Base-by-base conservation (phyloP, 2,113 vertebrate species). In the Orycteropus afer region DNA sequence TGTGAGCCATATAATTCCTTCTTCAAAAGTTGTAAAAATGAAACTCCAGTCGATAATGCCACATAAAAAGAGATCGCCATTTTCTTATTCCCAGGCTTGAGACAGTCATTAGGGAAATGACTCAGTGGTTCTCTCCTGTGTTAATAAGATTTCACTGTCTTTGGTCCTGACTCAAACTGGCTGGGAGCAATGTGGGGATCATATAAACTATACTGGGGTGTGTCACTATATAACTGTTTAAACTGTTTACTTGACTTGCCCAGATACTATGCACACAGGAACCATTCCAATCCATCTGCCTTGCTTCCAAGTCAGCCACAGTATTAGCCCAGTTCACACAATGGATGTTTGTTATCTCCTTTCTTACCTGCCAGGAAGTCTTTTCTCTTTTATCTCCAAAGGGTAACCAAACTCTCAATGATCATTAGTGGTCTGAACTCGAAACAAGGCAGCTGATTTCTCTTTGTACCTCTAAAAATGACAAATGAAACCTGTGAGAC, bases 41-140 rank as follows among this genome's bases (percentile, higher is more conserved):
- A 80, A 42, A 63, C n/a, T 85, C 32, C 29, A 71, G 87, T 20
- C 61, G 73, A 55, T 65, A 93, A 80, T 18, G 40, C 1, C 10
- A 74, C 81, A 83, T 93, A 22, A 88, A 92, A 85, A 57, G 63
- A 83, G 7, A 7, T 20, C 1, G 0, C 20, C 47, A 61, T 74
- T 83, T 79, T 92, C 63, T 83, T 63, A 13, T 77, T 49, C 87
- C 59, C 29, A 6, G 63, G 27, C 34, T 55, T 27, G 69, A 95
- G 40, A 49, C 90, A 67, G 69, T 45, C 82, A 71, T 91, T 71
- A 84, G 82, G 61, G 86, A 86, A 88, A 59, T 97, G 96, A 97
- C 85, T 97, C 95, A 95, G 45, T 5, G 32, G 71, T 88, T 84
- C 91, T 89, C 79, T 90, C 79, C 15, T 32, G 11, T 18, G 81